Conservation (phyloP, 2,888 invertebrate genomes). For the Chrysopilus asiliformis region DNA sequence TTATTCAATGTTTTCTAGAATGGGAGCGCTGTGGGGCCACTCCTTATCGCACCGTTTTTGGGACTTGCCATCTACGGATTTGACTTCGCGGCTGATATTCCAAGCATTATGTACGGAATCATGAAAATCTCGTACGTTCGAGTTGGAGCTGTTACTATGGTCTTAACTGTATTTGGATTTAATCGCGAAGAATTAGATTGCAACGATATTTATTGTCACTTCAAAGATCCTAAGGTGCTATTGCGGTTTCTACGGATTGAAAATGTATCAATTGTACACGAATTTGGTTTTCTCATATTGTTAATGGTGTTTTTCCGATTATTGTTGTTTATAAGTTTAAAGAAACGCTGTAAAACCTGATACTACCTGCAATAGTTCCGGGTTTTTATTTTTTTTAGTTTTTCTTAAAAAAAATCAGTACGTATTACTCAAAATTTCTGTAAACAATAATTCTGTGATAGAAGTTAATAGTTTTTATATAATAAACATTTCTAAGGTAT, state of each 20-base stretch:
- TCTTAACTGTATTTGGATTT: conserved; percentile 50
- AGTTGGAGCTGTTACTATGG: conserved; percentile 49
- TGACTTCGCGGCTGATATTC: conserved; percentile 51
- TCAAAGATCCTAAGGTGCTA: conserved; percentile 48
- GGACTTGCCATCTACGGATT: conserved; percentile 56
- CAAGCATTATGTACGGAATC: conserved; percentile 44
- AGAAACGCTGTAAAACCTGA: conserved; percentile 37
- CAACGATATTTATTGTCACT: conserved; percentile 49
- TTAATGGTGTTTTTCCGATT: conserved; percentile 44
- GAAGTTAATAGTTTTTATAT: too few relatives aligned
- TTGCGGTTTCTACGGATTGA: conserved; percentile 47
- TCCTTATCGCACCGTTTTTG: conserved; percentile 50
- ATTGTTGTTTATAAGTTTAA: conserved; percentile 43
- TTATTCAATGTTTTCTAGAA: conserved; percentile 39
- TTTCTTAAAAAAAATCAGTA: too few relatives aligned
- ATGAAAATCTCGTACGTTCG: conserved; percentile 55
- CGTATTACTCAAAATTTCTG: too few relatives aligned
- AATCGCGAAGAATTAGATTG: conserved; percentile 44
- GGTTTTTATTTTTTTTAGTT: too few relatives aligned
- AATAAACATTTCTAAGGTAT: too few relatives aligned
- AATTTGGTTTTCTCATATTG: conserved; percentile 40
- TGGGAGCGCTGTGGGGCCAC: conserved; percentile 52
- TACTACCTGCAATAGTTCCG: too few relatives aligned
- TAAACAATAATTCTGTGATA: too few relatives aligned
- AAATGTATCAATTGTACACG: conserved; percentile 42